A percentile compares a stretch with the other conserved stretches of the same genome.
Evolutionary conservation across 2,797 vertebrate genomes (phyloP).

Genomic region (Gadopsis marmoratus): DNA sequence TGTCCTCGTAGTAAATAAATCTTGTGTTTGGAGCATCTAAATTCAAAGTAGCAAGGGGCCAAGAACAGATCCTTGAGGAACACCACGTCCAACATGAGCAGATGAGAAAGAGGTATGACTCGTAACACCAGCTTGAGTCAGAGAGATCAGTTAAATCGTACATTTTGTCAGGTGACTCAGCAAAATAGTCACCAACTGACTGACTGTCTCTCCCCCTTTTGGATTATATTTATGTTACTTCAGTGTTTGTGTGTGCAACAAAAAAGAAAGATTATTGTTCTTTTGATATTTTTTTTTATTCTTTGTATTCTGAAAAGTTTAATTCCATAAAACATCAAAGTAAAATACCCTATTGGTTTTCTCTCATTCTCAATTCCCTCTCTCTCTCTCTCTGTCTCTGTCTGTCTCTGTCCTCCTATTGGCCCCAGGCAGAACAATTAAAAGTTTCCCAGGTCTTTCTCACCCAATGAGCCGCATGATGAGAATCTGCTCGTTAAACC

Average conservation of each 20-base stretch:
- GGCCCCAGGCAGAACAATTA: constrained; percentile 79
- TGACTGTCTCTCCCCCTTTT: neutral
- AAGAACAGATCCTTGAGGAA: constrained; percentile 18
- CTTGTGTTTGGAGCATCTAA: neutral
- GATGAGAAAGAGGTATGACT: neutral
- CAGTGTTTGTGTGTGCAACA: neutral
- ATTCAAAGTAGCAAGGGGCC: neutral
- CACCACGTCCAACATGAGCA: neutral
- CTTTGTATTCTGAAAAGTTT: neutral
- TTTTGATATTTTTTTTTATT: neutral
- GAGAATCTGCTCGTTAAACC: constrained; percentile 76
- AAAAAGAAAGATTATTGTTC: neutral
- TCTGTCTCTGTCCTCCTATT: too few species aligned
- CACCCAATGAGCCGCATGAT: constrained; percentile 81
- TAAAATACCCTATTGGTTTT: constrained; percentile 21
- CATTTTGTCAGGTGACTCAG: constrained; percentile 11
- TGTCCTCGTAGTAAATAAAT: constrained; percentile 8
- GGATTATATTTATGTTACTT: neutral
- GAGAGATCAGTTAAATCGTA: neutral
- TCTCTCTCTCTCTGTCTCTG: constrained; percentile 13
- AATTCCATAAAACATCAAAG: constrained; percentile 7
- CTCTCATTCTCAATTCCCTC: too few species aligned
- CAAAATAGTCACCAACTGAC: constrained; percentile 3
- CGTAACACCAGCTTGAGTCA: neutral
- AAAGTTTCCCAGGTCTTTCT: constrained; percentile 80